A percentile compares a stretch with the other conserved stretches of the same genome.
phyloP scores from a whole-genome alignment of 2,113 vertebrate genomes.

The Bombycilla garrulus region DNA sequence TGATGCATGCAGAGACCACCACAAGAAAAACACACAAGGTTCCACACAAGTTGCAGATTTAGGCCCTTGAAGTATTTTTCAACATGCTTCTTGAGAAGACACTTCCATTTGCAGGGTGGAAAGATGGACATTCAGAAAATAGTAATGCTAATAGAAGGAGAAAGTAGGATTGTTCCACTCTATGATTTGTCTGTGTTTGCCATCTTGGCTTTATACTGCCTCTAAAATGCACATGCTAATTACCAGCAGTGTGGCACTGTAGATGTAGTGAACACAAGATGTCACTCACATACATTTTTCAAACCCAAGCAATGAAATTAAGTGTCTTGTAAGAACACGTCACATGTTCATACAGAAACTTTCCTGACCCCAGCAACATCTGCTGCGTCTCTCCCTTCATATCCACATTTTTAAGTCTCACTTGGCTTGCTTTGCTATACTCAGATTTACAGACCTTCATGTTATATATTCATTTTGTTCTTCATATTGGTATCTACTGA shows the following conservation, averaged over 20 bases:
- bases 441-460: neutral
- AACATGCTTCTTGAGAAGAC: neutral
- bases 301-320: neutral
- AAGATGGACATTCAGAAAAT: neutral
- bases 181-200: neutral
- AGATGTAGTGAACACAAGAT: neutral
- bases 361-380: neutral
- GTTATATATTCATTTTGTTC: neutral
- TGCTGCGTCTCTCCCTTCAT: neutral
- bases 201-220: neutral
- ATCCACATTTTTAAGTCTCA: neutral
- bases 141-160: neutral
- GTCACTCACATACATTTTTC: constrained; percentile 17
- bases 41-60: neutral
- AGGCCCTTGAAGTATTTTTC: neutral
- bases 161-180: neutral
- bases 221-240: neutral
- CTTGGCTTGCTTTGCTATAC: neutral
- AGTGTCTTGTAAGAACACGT: accelerated
- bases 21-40: neutral
- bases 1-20: neutral
- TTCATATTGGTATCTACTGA: neutral
- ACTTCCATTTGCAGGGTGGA: neutral
- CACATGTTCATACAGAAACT: neutral
- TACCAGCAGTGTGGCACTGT: neutral